phyloP scores from a whole-genome alignment of 2,113 vertebrate species.

The Ginglymostoma cirratum region DNA sequence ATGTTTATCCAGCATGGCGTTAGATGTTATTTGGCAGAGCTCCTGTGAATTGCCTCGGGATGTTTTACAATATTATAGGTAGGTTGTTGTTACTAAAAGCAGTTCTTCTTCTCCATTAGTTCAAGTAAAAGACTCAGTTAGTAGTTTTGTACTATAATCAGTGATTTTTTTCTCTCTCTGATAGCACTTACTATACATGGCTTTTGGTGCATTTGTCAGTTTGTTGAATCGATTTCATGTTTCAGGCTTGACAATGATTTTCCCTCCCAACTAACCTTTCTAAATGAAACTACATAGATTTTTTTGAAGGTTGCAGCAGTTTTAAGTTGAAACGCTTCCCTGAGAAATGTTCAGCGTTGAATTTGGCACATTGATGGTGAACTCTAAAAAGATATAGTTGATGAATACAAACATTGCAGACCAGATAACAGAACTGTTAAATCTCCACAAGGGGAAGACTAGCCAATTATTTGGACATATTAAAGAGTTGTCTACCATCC shows the following conservation, averaged over 20 bases:
- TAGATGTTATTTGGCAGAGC: not conserved
- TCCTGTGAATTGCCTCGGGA: not conserved
- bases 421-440: not conserved
- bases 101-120: not conserved
- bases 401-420: not conserved
- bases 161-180: not conserved
- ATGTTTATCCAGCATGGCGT: not conserved
- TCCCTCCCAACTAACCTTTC: not conserved
- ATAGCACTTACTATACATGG: not conserved
- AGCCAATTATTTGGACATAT: not conserved
- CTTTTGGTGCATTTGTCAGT: not conserved
- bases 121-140: not conserved
- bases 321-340: not conserved
- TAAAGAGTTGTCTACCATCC: not conserved
- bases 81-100: not conserved
- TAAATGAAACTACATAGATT: not conserved
- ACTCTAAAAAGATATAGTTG: not conserved
- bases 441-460: not conserved
- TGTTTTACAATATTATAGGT: not conserved
- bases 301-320: not conserved
- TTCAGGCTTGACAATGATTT: not conserved
- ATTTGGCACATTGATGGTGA: not conserved
- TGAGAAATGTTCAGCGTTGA: not conserved
- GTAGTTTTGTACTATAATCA: not conserved
- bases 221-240: not conserved